Conservation (phyloP, 2,113 vertebrate species). For the Semnornis frantzii region DNA sequence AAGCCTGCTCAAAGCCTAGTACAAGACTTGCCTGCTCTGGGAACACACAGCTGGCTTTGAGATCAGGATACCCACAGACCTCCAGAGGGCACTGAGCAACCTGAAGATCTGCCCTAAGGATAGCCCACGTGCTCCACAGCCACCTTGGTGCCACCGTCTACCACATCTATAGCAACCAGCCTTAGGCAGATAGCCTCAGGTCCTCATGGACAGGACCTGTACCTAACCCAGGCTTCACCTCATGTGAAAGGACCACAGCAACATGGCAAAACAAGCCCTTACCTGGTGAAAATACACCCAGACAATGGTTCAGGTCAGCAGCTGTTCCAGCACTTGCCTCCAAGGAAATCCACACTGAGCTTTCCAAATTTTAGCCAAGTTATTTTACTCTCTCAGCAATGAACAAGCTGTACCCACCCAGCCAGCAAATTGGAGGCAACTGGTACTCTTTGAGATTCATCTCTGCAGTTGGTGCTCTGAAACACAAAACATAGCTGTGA, state of each 20-base stretch:
- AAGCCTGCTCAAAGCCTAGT: not conserved
- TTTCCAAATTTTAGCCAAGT: not conserved
- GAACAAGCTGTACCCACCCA: not conserved
- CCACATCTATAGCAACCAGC: not conserved
- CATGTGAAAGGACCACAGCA: not conserved
- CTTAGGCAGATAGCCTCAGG: accelerated
- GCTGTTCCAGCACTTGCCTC: not conserved
- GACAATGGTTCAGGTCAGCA: not conserved
- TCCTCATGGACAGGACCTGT: not conserved
- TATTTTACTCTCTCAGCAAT: not conserved
- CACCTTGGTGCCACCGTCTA: not conserved
- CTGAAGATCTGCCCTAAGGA: not conserved
- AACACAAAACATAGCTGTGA: not conserved
- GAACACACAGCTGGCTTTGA: accelerated
- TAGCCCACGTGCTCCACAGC: not conserved
- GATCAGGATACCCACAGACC: not conserved
- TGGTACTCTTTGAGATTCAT: not conserved
- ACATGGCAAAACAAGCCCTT: not conserved
- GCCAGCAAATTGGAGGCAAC: not conserved
- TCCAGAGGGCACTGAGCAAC: not conserved
- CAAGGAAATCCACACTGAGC: not conserved
- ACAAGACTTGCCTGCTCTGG: accelerated
- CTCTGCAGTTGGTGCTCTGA: not conserved
- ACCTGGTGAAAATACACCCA: not conserved
- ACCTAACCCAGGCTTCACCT: not conserved